Percentiles rank a stretch among this genome's conserved stretches.
These are phyloP conservation scores for Spinibarbus caldwelli DNA, from an alignment of 2,797 vertebrate species.

Conservation along the genomic window DNA sequence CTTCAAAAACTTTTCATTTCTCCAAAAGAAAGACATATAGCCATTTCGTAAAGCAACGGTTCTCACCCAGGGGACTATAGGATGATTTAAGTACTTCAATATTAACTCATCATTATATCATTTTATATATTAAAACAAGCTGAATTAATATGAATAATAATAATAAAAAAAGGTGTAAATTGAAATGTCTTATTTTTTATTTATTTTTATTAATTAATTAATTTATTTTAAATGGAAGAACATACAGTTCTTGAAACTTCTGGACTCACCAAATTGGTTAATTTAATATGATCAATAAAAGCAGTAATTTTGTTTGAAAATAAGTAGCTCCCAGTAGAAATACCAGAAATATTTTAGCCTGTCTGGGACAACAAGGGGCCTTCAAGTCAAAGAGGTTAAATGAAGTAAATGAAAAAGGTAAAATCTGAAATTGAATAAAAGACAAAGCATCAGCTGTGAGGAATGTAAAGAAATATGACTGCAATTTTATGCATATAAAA, in stretches of 20 bases:
- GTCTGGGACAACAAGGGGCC: not conserved
- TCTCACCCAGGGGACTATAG: not conserved
- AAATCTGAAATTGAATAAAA: not conserved
- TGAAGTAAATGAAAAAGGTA: too few species aligned
- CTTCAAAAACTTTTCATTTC: not conserved
- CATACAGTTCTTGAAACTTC: not conserved
- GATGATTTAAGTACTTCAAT: not conserved
- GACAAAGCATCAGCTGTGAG: not conserved
- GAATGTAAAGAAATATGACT: constrained; percentile 13
- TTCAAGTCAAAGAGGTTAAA: not conserved
- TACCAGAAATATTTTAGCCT: not conserved
- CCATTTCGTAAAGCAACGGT: not conserved
- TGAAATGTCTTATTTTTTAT: not conserved
- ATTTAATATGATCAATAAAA: not conserved
- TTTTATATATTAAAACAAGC: not conserved
- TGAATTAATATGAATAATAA: not conserved
- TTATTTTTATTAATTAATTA: not conserved
- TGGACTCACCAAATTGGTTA: not conserved
- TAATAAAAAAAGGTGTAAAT: not conserved
- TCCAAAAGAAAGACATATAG: not conserved
- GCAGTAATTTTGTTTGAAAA: not conserved
- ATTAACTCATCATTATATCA: not conserved
- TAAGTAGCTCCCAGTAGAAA: not conserved
- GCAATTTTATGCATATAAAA: constrained; percentile 34
- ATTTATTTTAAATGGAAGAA: not conserved